Evolutionary conservation across 2,113 vertebrate genomes (phyloP).

Genomic region (Oreochromis spilurus): DNA sequence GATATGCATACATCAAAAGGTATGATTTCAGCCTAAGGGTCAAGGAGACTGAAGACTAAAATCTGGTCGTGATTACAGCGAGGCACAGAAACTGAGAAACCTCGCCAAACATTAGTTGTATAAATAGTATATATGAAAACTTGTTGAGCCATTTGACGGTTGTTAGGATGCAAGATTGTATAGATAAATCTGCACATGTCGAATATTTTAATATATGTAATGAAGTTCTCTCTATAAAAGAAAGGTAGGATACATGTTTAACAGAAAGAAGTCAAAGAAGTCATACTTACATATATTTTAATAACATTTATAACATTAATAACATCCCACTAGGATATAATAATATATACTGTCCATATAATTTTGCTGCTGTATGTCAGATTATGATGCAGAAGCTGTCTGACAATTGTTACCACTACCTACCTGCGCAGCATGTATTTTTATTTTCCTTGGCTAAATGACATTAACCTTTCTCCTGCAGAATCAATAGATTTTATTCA

Average conservation of each 20-base stretch:
- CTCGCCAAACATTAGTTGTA: not conserved
- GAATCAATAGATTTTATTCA: constrained; percentile 55
- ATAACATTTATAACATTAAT: not conserved
- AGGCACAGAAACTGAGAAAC: not conserved
- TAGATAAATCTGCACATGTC: not conserved
- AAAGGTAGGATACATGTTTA: not conserved
- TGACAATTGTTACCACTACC: not conserved
- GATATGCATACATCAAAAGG: not conserved
- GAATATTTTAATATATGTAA: not conserved
- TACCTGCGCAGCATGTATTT: not conserved
- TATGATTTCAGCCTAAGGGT: not conserved
- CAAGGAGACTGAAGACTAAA: not conserved
- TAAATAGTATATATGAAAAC: not conserved
- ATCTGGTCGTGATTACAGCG: not conserved
- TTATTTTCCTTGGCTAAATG: not conserved
- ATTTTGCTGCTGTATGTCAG: not conserved
- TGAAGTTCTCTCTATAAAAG: not conserved
- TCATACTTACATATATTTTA: not conserved
- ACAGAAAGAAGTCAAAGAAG: not conserved
- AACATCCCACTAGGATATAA: not conserved
- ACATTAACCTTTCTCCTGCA: constrained; percentile 45
- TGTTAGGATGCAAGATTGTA: not conserved
- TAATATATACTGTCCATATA: not conserved
- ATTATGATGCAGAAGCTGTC: not conserved
- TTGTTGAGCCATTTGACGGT: not conserved